A percentile compares a stretch with the other conserved stretches of the same genome.
Conservation (phyloP, 2,797 vertebrate species). For the Liparis tanakae region DNA sequence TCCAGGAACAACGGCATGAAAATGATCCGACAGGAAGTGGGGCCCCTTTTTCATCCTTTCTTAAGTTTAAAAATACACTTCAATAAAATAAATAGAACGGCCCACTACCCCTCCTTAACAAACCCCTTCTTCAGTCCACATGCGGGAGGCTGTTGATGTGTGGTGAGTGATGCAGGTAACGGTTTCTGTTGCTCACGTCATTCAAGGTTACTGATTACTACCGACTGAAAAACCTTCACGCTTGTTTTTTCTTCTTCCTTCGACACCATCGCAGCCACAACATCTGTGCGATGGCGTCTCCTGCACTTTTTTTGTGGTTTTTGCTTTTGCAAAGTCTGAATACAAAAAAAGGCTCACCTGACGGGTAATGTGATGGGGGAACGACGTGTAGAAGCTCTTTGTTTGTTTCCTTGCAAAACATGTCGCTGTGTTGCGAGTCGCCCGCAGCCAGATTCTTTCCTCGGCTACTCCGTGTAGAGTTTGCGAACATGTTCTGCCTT, state of each 20-base stretch:
- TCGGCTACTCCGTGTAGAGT: slow-evolving; percentile 34
- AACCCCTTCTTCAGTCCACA: slow-evolving; percentile 4
- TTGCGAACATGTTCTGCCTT: slow-evolving; percentile 38
- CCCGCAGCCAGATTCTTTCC: slow-evolving; percentile 34
- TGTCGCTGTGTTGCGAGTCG: not conserved
- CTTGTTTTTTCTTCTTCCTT: not conserved
- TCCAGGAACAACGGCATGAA: slow-evolving; percentile 44
- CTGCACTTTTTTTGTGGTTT: not conserved
- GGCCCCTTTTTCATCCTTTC: slow-evolving; percentile 42
- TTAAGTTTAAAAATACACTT: slow-evolving; percentile 43
- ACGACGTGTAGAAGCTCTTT: not conserved
- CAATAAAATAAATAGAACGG: slow-evolving; percentile 23
- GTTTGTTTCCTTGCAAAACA: slow-evolving; percentile 5
- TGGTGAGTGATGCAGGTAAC: slow-evolving; percentile 4
- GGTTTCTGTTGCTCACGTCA: slow-evolving; percentile 10
- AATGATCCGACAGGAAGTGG: slow-evolving; percentile 41
- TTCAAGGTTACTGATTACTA: not conserved
- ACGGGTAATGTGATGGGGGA: not conserved
- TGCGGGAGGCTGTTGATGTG: not conserved
- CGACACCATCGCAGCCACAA: not conserved
- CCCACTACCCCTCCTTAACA: slow-evolving; percentile 14
- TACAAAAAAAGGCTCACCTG: not conserved
- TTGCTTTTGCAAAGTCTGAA: not conserved
- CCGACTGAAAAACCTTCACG: not conserved
- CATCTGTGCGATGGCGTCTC: not conserved